A percentile compares a stretch with the other conserved stretches of the same genome.
phyloP scores from a whole-genome alignment of 2,888 invertebrate species.

The Eupithecia abbreviata region DNA sequence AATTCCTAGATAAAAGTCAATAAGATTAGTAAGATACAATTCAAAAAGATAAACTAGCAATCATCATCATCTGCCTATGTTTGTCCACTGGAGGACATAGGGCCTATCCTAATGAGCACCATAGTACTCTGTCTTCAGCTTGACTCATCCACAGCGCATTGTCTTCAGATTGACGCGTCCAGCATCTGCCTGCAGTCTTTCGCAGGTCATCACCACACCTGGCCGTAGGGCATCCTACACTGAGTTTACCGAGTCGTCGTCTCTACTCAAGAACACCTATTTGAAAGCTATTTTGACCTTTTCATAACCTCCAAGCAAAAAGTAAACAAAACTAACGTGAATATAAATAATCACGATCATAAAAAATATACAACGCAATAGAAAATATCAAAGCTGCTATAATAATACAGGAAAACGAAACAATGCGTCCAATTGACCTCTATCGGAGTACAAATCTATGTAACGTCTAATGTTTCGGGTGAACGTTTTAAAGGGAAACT shows the following conservation, averaged over 20 bases:
- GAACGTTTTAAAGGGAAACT: constrained; percentile 75
- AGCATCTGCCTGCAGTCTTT: too few species aligned
- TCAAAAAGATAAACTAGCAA: neutral
- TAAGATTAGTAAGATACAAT: neutral
- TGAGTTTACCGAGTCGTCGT: too few species aligned
- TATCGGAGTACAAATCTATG: constrained; percentile 72
- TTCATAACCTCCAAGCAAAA: neutral
- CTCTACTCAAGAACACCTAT: too few species aligned
- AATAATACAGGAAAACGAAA: constrained; percentile 67
- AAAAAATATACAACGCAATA: constrained; percentile 43
- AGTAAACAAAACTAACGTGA: constrained; percentile 25
- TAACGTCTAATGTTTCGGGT: constrained; percentile 75
- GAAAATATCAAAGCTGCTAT: constrained; percentile 45
- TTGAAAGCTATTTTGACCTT: neutral
- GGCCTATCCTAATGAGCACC: too few species aligned
- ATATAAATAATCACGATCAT: constrained; percentile 37
- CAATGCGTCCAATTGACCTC: constrained; percentile 65
- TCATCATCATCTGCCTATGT: too few species aligned
- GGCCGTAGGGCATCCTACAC: too few species aligned
- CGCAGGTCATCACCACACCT: too few species aligned
- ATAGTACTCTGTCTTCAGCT: too few species aligned
- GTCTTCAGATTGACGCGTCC: too few species aligned
- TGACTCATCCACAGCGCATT: too few species aligned
- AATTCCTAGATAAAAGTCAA: neutral
- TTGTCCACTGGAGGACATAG: too few species aligned